Evolutionary conservation across 1,140 invertebrate species (phyloP), one percentile per base, ranked within the genome.

Genomic region (Vanessa tameamea): DNA sequence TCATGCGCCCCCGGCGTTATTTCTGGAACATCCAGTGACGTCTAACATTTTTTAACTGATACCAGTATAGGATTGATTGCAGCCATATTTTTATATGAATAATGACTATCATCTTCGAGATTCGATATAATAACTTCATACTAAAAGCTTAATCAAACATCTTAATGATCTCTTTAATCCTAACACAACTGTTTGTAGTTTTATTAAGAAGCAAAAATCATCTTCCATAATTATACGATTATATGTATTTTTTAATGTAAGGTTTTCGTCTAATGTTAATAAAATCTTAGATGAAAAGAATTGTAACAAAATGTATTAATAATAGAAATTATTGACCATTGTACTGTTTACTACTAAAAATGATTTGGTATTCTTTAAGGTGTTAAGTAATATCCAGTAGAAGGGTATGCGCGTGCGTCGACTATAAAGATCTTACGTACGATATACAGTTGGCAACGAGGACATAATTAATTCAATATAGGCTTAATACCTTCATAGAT

Each of bases 21-120:
- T 83, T 82, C 81, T 78, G 81, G 78, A 83, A 76, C 79, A 76
- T 82, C 75, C 78, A 82, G 76, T 89, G 83, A 85, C 78, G 86
- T 84, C 85, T 84, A 75, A 69, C 37, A 63, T 77, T 75, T 77
- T 76, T 78, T 78, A 73, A 81, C 80, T 77, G 75, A 79, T 80
- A 79, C 74, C 75, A 82, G 81, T 80, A 82, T 77, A 81, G 80
- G 76, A 79, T 76, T 73, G 78, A 85, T 83, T 80, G 75, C 77
- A 64, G 70, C 77, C 78, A 83, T 85, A 78, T 80, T 78, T 80
- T 75, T 73, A 78, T 82, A 78, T 72, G 63, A 75, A 73, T 74
- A 59, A 76, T 65, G 67, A 73, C 51, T 51, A 78, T 67, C 69
- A 68, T 75, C 53, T 47, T 55, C 20, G 20, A 68, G 59, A 55